A percentile compares a stretch with the other conserved stretches of the same genome.
Evolutionary conservation across 2,888 invertebrate genomes (phyloP).

Genomic region (Electrophaes corylata): DNA sequence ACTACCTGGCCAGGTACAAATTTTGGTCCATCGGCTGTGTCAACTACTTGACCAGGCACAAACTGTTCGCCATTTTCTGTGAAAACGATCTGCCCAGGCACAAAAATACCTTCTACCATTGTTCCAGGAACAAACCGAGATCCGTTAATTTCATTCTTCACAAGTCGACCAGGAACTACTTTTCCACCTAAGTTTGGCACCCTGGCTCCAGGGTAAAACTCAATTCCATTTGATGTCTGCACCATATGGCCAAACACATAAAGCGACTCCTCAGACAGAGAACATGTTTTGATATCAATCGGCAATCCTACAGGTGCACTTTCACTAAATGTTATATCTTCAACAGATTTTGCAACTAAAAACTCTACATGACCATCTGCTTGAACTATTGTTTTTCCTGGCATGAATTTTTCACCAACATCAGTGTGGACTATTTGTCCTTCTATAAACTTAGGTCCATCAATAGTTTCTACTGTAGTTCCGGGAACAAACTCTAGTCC

Average conservation of each 20-base stretch:
- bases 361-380: constrained; percentile 83
- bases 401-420: constrained; percentile 85
- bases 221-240: constrained; percentile 86
- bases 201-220: constrained; percentile 85
- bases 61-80: constrained; percentile 89
- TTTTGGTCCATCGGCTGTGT: constrained; percentile 87
- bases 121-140: constrained; percentile 88
- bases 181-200: constrained; percentile 83
- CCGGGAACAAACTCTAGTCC: constrained; percentile 85
- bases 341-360: constrained; percentile 83
- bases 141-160: constrained; percentile 84
- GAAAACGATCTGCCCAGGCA: constrained; percentile 88
- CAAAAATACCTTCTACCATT: constrained; percentile 87
- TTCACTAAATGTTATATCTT: constrained; percentile 83
- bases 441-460: constrained; percentile 87
- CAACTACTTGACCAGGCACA: constrained; percentile 89
- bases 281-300: constrained; percentile 82
- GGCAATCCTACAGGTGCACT: constrained; percentile 83
- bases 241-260: constrained; percentile 87
- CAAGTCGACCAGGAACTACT: constrained; percentile 86
- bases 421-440: constrained; percentile 86
- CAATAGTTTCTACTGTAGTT: constrained; percentile 85
- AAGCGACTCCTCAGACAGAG: constrained; percentile 78
- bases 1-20: constrained; percentile 92
- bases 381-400: constrained; percentile 83